These are phyloP conservation scores for Marmota flaviventris DNA, from an alignment of 2,113 vertebrate genomes.

Conservation along the genomic window DNA sequence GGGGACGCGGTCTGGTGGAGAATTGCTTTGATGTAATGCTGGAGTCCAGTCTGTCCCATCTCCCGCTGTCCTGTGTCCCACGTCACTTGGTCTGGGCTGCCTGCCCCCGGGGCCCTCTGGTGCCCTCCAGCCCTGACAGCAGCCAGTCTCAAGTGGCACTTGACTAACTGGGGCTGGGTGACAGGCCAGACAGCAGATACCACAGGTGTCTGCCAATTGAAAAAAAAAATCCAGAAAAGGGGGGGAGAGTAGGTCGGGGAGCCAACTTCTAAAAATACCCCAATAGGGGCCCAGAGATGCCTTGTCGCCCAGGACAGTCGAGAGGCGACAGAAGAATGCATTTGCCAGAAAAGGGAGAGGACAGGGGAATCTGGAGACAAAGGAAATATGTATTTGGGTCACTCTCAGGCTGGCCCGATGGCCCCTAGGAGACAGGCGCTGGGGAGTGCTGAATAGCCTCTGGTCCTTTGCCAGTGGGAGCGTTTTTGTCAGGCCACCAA, in stretches of 20 bases:
- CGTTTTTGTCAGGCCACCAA: background rate
- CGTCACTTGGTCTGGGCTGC: background rate
- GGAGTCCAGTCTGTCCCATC: background rate
- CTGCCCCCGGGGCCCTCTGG: background rate
- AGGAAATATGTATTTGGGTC: slow-evolving; percentile 28
- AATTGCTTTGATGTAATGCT: background rate
- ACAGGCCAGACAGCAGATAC: background rate
- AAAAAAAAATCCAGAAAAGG: background rate
- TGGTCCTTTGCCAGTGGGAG: background rate
- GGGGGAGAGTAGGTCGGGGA: background rate
- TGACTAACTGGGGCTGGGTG: background rate
- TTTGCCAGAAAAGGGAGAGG: background rate
- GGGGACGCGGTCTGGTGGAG: background rate
- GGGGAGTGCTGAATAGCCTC: background rate
- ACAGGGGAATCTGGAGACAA: background rate
- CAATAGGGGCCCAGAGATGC: background rate
- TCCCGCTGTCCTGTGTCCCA: background rate
- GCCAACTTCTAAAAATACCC: slow-evolving; percentile 43
- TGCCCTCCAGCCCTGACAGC: background rate
- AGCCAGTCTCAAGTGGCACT: fast-evolving
- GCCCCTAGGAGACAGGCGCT: background rate
- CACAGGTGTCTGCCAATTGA: background rate
- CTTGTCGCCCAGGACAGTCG: background rate
- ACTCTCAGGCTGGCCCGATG: fast-evolving
- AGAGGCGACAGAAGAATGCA: background rate